These are phyloP conservation scores for Merodon equestris DNA, from an alignment of 2,888 invertebrate genomes.

Conservation along the genomic window DNA sequence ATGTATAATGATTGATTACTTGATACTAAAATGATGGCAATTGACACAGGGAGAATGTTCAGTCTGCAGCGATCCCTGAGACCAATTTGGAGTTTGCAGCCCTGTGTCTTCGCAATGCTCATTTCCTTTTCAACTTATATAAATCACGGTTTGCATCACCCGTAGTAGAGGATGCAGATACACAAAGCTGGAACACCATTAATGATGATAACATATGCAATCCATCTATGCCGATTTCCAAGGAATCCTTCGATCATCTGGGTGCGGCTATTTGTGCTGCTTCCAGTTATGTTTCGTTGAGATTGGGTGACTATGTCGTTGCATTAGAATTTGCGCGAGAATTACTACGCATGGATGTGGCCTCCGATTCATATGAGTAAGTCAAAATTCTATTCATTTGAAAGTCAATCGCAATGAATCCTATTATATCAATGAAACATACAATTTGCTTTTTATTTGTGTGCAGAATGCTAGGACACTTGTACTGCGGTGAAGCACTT, in stretches of 20 bases:
- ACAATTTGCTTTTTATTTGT: neutral
- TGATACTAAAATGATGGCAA: neutral
- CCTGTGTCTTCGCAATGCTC: conserved; percentile 91
- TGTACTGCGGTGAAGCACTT: conserved; percentile 94
- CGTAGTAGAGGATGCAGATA: conserved; percentile 50
- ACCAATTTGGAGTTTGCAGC: conserved; percentile 94
- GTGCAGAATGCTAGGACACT: conserved; percentile 88
- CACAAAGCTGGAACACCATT: conserved; percentile 75
- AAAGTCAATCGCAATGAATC: no score
- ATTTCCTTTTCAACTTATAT: conserved; percentile 73
- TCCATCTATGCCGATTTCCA: conserved; percentile 83
- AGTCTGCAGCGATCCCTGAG: conserved; percentile 91
- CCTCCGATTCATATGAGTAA: conserved; percentile 86
- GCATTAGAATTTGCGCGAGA: conserved; percentile 89
- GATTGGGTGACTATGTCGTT: conserved; percentile 89
- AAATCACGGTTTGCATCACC: conserved; percentile 69
- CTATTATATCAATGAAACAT: no score
- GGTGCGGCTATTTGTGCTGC: conserved; percentile 86
- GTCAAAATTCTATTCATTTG: conserved; percentile 51
- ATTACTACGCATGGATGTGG: conserved; percentile 85
- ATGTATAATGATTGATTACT: neutral
- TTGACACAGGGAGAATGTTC: conserved; percentile 81
- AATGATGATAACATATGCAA: conserved; percentile 79
- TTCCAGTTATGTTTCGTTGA: conserved; percentile 90
- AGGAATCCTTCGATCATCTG: conserved; percentile 82